A percentile compares a stretch with the other conserved stretches of the same genome.
Conservation (phyloP, 2,797 vertebrate species). For the Arnoldichthys spilopterus region DNA sequence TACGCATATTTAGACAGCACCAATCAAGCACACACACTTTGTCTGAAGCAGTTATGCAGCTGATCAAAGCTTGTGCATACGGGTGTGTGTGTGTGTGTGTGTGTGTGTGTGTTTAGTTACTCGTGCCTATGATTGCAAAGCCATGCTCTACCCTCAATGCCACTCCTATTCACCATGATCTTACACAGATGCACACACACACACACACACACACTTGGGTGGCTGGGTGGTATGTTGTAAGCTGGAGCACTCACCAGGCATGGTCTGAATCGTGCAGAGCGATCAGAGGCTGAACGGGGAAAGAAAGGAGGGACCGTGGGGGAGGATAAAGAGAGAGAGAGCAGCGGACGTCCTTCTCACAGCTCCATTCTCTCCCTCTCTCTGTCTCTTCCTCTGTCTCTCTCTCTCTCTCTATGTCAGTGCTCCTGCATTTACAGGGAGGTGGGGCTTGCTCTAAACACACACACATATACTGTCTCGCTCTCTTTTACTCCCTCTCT, state of each 20-base stretch:
- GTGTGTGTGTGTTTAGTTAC: no score
- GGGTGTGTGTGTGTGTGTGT: neutral
- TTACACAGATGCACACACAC: conserved; percentile 2
- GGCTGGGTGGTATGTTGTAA: neutral
- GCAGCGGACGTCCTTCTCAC: conserved; percentile 35
- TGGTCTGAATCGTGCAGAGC: conserved; percentile 38
- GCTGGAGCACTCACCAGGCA: conserved; percentile 53
- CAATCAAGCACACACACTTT: neutral
- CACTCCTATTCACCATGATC: neutral
- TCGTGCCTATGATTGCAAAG: neutral
- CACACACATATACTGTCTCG: neutral
- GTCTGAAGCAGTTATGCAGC: neutral
- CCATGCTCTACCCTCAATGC: conserved; percentile 10
- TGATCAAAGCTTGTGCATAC: neutral
- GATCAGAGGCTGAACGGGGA: conserved; percentile 19
- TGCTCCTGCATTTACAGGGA: conserved; percentile 31
- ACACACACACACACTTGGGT: conserved; percentile 17
- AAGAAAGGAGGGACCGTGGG: conserved; percentile 20
- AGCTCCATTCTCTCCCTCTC: conserved; percentile 43
- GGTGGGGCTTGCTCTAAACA: conserved; percentile 22
- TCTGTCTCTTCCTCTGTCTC: conserved; percentile 7
- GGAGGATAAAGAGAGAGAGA: conserved; percentile 22
- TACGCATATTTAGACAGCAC: neutral
- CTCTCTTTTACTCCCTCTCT: neutral
- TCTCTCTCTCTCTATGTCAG: neutral